Conservation (phyloP, 2,113 vertebrate species). For the Barnardius zonarius region DNA sequence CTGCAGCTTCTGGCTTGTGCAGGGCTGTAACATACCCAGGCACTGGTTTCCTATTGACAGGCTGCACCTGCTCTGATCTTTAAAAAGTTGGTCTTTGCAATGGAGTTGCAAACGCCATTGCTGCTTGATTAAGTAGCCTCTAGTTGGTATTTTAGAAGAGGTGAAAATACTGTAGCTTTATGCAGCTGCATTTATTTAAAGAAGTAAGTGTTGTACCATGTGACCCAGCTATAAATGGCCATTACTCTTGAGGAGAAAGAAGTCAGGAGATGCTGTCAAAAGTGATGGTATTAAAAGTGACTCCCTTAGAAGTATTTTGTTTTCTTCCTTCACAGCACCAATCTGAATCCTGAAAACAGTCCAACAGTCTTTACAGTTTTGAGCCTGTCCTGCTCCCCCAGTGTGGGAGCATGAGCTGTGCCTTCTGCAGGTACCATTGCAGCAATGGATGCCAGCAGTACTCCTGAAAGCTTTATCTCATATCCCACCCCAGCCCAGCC, state of each 20-base stretch:
- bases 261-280: background rate
- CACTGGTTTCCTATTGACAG: background rate
- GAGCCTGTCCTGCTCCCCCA: background rate
- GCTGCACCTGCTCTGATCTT: background rate
- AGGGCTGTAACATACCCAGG: background rate
- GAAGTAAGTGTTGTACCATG: background rate
- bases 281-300: background rate
- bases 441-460: fast-evolving
- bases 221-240: background rate
- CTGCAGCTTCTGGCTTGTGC: background rate
- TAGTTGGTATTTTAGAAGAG: background rate
- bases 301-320: background rate
- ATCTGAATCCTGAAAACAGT: background rate
- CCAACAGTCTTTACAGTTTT: background rate
- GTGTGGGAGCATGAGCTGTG: background rate
- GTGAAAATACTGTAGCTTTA: background rate
- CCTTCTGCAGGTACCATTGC: fast-evolving
- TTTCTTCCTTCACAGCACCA: background rate
- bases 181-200: background rate
- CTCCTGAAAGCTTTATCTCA: background rate
- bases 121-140: background rate
- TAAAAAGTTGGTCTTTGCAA: background rate
- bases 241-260: background rate
- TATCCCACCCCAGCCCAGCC: background rate
- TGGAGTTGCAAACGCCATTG: background rate